These are phyloP conservation scores for Drosophila histrio DNA, from an alignment of 2,888 invertebrate genomes.

Conservation along the genomic window DNA sequence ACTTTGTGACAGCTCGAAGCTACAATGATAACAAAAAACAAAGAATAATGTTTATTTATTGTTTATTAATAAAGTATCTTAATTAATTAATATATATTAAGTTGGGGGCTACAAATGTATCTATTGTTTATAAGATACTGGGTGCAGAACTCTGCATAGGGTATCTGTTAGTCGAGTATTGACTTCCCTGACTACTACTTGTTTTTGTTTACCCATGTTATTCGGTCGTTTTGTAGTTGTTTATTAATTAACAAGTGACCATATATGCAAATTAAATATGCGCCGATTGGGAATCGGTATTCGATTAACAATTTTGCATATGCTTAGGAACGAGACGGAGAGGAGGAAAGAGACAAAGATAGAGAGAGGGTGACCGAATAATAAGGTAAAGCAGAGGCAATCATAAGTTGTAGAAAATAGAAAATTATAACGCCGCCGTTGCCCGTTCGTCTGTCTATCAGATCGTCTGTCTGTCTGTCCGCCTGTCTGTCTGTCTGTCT, in stretches of 20 bases:
- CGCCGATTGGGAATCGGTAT: slow-evolving; percentile 49
- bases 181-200: neutral
- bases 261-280: slow-evolving; percentile 79
- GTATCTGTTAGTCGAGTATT: slow-evolving; percentile 6
- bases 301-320: slow-evolving; percentile 42
- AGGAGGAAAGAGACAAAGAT: neutral
- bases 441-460: slow-evolving; percentile 1
- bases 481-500: slow-evolving; percentile 16
- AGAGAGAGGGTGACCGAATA: neutral
- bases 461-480: neutral
- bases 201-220: slow-evolving; percentile 29
- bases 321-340: slow-evolving; percentile 1
- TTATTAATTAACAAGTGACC: slow-evolving; percentile 82
- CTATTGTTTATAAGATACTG: too few relatives aligned
- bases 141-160: neutral
- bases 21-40: neutral
- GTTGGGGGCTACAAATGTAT: neutral
- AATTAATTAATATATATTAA: neutral
- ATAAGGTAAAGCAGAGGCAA: slow-evolving; percentile 35
- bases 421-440: slow-evolving; percentile 67
- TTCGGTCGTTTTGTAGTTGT: slow-evolving; percentile 34
- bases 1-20: neutral
- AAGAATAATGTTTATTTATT: too few relatives aligned
- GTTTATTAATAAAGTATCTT: too few relatives aligned
- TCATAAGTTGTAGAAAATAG: slow-evolving; percentile 68